Base-by-base conservation (phyloP, 1,140 invertebrate species). In the Nymphalis io region DNA sequence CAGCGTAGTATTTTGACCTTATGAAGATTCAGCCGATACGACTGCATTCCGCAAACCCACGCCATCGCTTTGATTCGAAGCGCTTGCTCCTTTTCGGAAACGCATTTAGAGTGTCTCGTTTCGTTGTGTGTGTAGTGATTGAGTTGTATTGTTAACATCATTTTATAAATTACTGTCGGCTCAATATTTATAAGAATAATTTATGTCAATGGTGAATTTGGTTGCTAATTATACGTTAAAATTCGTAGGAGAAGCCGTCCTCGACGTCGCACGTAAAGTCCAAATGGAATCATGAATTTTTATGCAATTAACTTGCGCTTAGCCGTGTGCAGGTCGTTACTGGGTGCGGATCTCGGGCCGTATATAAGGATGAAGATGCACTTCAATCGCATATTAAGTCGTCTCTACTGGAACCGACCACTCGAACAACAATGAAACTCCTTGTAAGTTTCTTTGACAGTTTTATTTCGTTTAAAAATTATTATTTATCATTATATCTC, bases 281-380 rank as follows among this genome's bases (percentile, higher is more conserved):
- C 27, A 12, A 53, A 21, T 53, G 6, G 4, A 53, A 53, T 21
- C 20, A 12, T 53, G 20, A 20, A 53, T 53, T 53, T 53, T 53
- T 21, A 53, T 53, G 20, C 48, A 53, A 53, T 53, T 53, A 53
- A 21, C 44, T 3, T n/a, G 44, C 44, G 18, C 15, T 21, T 13
- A 11, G n/a, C 3, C 20, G 21, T 10, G 20, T 53, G 20, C 48
- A 21, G 20, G 2, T 33, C 27, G 27, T 8, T 1, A 16, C 20
- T 21, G 18, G 2, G 8, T 13, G 48, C 13, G 48, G 48, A 53
- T 8, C 15, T 53, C 48, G 46, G 46, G 6, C 48, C 1, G 48
- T 62, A 62, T 62, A 62, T 62, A 62, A 62, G 27, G 58, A 48
- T 27, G 60, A 44, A 16, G n/a, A 48, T 62, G 44, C 60, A 20